These are phyloP conservation scores for Tetranychus truncatus DNA, from an alignment of 2,888 invertebrate species.

Conservation along the genomic window DNA sequence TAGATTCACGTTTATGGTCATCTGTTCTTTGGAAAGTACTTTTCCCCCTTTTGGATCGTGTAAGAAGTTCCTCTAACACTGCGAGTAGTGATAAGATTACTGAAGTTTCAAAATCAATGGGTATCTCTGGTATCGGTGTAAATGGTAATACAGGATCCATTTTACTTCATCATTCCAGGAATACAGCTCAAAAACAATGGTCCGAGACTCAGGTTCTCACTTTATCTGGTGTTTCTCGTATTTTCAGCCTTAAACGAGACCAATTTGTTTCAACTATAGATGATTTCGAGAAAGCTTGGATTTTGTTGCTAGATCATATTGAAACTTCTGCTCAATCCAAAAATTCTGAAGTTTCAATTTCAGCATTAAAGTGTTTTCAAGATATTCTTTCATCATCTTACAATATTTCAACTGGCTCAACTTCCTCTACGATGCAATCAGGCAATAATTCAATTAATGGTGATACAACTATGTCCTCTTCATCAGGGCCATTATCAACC, in stretches of 20 bases:
- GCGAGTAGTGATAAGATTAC: conserved; percentile 46
- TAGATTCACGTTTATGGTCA: conserved; percentile 77
- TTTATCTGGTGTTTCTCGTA: conserved; percentile 73
- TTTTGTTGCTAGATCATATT: conserved; percentile 74
- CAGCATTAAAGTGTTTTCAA: conserved; percentile 88
- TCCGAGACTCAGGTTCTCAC: conserved; percentile 85
- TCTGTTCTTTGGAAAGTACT: conserved; percentile 84
- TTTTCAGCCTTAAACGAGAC: conserved; percentile 75
- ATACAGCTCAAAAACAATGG: conserved; percentile 98
- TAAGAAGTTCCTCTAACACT: conserved; percentile 43
- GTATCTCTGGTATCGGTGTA: conserved; percentile 36
- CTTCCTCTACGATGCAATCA: not conserved
- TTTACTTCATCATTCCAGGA: conserved; percentile 89
- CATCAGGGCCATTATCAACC: not conserved
- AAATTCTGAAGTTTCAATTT: conserved; percentile 63
- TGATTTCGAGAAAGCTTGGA: conserved; percentile 86
- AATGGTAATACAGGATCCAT: conserved; percentile 43
- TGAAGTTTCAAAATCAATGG: conserved; percentile 40
- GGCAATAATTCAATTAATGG: not conserved
- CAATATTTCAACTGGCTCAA: not conserved
- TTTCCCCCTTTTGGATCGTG: conserved; percentile 82
- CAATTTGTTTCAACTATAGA: conserved; percentile 48
- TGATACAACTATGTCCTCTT: too few relatives aligned
- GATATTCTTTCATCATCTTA: conserved; percentile 40
- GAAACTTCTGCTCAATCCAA: conserved; percentile 74